A percentile compares a stretch with the other conserved stretches of the same genome.
Conservation (phyloP, 1,140 invertebrate genomes). For the Limonius californicus region DNA sequence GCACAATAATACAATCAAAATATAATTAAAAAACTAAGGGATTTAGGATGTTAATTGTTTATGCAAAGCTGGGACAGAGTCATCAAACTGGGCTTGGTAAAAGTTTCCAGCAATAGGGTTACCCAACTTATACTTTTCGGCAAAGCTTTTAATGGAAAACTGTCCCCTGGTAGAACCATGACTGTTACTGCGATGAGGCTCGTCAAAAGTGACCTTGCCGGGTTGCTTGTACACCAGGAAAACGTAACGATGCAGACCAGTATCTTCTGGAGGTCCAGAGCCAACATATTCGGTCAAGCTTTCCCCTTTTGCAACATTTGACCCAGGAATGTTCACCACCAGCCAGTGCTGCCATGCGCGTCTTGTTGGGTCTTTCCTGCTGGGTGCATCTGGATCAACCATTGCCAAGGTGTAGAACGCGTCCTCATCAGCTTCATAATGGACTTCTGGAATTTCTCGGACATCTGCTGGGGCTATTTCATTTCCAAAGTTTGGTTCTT, state of each 20-base stretch:
- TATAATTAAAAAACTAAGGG: not conserved
- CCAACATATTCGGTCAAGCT: constrained; percentile 73
- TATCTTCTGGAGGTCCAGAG: constrained; percentile 74
- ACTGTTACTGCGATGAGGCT: constrained; percentile 56
- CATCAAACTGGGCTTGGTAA: constrained; percentile 84
- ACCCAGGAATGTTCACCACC: constrained; percentile 82
- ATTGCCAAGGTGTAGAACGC: constrained; percentile 70
- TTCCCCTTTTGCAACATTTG: constrained; percentile 62
- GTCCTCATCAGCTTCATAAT: constrained; percentile 55
- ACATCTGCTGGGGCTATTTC: constrained; percentile 62
- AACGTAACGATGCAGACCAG: constrained; percentile 84
- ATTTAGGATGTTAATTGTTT: constrained; percentile 58
- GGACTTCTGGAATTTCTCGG: constrained; percentile 58
- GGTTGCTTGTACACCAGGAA: constrained; percentile 81
- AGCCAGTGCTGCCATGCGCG: constrained; percentile 90
- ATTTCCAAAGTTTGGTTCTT: constrained; percentile 59
- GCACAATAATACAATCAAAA: too few relatives aligned
- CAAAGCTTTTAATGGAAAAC: constrained; percentile 79
- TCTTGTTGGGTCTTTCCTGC: constrained; percentile 66
- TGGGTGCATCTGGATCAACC: constrained; percentile 87
- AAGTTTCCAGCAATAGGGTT: constrained; percentile 83
- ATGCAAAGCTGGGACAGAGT: constrained; percentile 77
- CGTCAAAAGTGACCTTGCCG: constrained; percentile 63
- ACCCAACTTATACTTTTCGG: constrained; percentile 76
- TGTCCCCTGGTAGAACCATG: constrained; percentile 63